Base-by-base conservation (phyloP, 2,113 vertebrate species). In the Laticauda laticaudata region DNA sequence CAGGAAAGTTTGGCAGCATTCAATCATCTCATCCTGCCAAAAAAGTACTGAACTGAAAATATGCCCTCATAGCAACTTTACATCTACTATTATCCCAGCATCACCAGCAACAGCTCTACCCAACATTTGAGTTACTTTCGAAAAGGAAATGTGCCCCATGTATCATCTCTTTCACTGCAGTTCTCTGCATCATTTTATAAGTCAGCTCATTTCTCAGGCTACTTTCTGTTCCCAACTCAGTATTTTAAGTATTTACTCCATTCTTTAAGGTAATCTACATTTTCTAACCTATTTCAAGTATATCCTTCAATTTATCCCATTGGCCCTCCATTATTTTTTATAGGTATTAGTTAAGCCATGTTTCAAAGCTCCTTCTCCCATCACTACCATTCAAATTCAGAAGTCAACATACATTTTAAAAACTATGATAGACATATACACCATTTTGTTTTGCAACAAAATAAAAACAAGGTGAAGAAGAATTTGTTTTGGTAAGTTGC, bases 1-100 rank as follows among this genome's bases (percentile, higher is more conserved):
- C 64, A 85, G 54, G 53, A 85, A 93, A 75, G 26, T 43, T 90
- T 90, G 69, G 75, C 88, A 93, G 92, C 88, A 90, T 56, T 64
- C 90, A 61, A 61, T 48, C 69, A 39, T 93, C 88, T 57, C 53
- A 48, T 54, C 55, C 88, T 90, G 92, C 55, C 88, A 93, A 90
- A 54, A 90, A 90, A 90, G 56, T 29, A 61, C 29, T 54, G 29
- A 86, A 81, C 88, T 90, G 45, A 86, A 53, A 90, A 45, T 90
- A 93, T 3, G n/a, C 43, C 45, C 75, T 85, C 90, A 43, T 56
- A 92, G 45, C 34, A 81, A 81, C 24, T 81, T 53, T 75, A 87
- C 59, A 75, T 54, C 61, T 2, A 48, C 8, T 88, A 29, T 75
- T 87, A 75, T 29, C 39, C 64, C 90, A 90, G 88, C 92, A 39